Evolutionary conservation across 2,888 invertebrate species (phyloP), one percentile per base, ranked within the genome.

Genomic region (Chrysolina haemoptera): DNA sequence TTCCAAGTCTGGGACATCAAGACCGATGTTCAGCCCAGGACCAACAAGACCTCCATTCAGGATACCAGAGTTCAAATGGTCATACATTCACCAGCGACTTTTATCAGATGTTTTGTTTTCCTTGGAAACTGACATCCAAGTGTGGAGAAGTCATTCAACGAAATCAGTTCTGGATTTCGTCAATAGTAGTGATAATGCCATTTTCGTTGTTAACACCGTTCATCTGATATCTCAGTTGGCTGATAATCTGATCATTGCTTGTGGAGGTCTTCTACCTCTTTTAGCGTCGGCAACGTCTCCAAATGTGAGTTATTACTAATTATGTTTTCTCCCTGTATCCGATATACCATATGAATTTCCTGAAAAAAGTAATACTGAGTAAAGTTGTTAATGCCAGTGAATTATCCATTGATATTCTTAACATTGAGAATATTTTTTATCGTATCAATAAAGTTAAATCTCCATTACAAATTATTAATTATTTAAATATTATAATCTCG

Each of bases 41-140:
- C 96, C 97, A 48, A 95, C 97, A 70, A 92, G 96, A 82, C 98
- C 97, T 22, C 98, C 99, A 3, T 99, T 99, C 89, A 92, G 99
- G 80, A 99, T 99, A 87, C 99, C 99, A 27, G 99, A 99, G 89
- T 99, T 99, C 90, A 95, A 98, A 84, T 99, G 99, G 99, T 99
- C 99, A 1, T 96, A 97, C 88, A 97, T 99, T 81, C 99, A 99
- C 89, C 98, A 99, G 88, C 91, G 98, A 75, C 90, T 99, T 70
- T 90, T 99, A 0, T 97, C 98, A 14, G 99, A 99, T 88, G 95
- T 99, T 46, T 90, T 99, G 41, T 97, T 97, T 88, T 98, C 98
- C 0, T 90, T 99, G 72, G 99, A 99, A 89, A 97, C 97, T 12
- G 99, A 99, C 85, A 96, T 99, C 84, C 98, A 98, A 91, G 91